Evolutionary conservation across 2,113 vertebrate species (phyloP).

Genomic region (Pundamilia nyererei): DNA sequence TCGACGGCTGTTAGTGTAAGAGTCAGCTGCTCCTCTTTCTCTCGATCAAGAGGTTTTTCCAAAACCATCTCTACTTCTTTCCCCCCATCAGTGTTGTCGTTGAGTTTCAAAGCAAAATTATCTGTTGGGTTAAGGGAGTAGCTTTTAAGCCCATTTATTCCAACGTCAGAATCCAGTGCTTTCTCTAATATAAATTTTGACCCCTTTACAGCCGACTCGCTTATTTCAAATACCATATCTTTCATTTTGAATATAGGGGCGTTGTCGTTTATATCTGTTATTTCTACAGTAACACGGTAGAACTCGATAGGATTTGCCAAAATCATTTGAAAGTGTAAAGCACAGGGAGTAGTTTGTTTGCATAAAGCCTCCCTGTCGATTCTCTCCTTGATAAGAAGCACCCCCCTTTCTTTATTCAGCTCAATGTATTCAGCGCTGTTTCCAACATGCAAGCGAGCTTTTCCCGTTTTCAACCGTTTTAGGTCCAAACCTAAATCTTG

Average conservation of each 20-base stretch:
- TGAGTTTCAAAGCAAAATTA: conserved; percentile 24
- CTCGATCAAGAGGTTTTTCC: conserved; percentile 45
- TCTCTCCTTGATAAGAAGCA: conserved; percentile 34
- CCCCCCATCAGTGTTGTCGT: background rate
- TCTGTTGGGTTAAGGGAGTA: background rate
- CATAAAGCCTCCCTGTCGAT: conserved; percentile 72
- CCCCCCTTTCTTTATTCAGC: conserved; percentile 49
- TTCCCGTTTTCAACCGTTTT: conserved; percentile 36
- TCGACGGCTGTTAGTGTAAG: conserved; percentile 54
- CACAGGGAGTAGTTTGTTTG: conserved; percentile 46
- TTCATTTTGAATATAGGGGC: conserved; percentile 13
- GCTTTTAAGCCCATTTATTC: background rate
- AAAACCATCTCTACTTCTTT: conserved; percentile 51
- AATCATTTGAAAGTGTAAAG: conserved; percentile 43
- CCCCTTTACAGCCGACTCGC: background rate
- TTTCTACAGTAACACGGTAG: conserved; percentile 27
- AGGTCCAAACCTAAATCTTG: conserved; percentile 63
- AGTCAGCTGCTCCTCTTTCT: background rate
- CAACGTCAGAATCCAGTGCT: background rate
- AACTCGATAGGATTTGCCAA: conserved; percentile 36
- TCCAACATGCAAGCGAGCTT: conserved; percentile 57
- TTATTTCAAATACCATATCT: conserved; percentile 27
- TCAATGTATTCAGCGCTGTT: conserved; percentile 60
- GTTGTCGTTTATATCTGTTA: conserved; percentile 55
- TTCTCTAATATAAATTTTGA: conserved; percentile 31